Conservation (phyloP, 2,888 invertebrate genomes). For the Fabriciana adippe region DNA sequence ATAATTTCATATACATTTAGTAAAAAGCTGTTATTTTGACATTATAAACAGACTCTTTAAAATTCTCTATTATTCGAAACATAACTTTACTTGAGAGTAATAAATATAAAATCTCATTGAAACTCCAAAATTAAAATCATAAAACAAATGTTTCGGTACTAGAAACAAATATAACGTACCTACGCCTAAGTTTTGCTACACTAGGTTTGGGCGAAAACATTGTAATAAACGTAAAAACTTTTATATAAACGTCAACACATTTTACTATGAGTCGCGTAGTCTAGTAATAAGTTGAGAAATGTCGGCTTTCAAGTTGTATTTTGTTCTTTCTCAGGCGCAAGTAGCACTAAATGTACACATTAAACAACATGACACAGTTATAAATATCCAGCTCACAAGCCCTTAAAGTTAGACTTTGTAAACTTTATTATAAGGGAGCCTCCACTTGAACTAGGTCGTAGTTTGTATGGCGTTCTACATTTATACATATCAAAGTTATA, state of each 20-base stretch:
- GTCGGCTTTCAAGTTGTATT: conserved; percentile 52
- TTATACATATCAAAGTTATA: background rate
- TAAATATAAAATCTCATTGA: background rate
- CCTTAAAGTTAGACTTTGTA: conserved; percentile 2
- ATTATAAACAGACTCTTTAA: too few relatives aligned
- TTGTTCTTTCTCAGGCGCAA: background rate
- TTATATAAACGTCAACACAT: conserved; percentile 43
- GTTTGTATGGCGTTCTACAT: background rate
- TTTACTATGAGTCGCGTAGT: conserved; percentile 50
- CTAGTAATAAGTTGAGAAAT: conserved; percentile 69
- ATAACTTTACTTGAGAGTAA: background rate
- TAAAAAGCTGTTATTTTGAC: too few relatives aligned
- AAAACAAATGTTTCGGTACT: background rate
- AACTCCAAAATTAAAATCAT: conserved; percentile 5
- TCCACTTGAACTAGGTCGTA: background rate
- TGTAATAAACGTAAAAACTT: conserved; percentile 71
- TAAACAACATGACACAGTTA: background rate
- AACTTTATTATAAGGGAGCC: background rate
- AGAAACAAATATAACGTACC: background rate
- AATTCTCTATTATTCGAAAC: background rate
- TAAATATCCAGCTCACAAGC: background rate
- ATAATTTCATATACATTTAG: too few relatives aligned
- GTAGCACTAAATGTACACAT: background rate
- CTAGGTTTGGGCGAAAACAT: conserved; percentile 44
- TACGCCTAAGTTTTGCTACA: conserved; percentile 45